phyloP scores from a whole-genome alignment of 2,113 vertebrate genomes.

The Pycnonotus jocosus region DNA sequence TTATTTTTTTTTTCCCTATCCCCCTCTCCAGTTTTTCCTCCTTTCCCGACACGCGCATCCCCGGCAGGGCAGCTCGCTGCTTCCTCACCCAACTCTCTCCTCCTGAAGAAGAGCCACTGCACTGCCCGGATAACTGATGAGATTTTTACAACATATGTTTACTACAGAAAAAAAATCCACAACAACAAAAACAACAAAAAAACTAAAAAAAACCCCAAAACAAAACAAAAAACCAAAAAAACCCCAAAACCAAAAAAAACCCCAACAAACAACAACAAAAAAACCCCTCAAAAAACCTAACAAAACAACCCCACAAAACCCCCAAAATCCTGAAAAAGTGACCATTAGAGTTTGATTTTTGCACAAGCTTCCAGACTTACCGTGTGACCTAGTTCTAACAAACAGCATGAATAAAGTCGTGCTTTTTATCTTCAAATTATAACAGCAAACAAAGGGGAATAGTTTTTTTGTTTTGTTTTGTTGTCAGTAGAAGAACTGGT shows the following conservation, averaged over 20 bases:
- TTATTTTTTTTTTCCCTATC: background rate
- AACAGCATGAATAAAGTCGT: background rate
- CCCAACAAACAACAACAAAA: too few species aligned
- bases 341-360: slow-evolving; percentile 29
- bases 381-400: background rate
- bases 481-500: fast-evolving
- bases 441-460: background rate
- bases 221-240: too few species aligned
- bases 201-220: too few species aligned
- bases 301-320: too few species aligned
- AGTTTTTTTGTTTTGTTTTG: too few species aligned
- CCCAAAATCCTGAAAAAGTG: background rate
- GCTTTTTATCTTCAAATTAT: background rate
- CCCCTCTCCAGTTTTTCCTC: background rate
- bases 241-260: too few species aligned
- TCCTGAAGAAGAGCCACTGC: background rate
- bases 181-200: too few species aligned
- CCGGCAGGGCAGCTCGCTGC: slow-evolving; percentile 41
- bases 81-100: slow-evolving; percentile 36
- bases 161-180: background rate
- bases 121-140: background rate
- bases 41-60: slow-evolving; percentile 3
- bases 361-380: background rate
- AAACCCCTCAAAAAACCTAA: too few species aligned
- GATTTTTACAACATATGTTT: slow-evolving; percentile 24